Conservation (phyloP, 2,888 invertebrate genomes). For the Linnaemya tessellans region DNA sequence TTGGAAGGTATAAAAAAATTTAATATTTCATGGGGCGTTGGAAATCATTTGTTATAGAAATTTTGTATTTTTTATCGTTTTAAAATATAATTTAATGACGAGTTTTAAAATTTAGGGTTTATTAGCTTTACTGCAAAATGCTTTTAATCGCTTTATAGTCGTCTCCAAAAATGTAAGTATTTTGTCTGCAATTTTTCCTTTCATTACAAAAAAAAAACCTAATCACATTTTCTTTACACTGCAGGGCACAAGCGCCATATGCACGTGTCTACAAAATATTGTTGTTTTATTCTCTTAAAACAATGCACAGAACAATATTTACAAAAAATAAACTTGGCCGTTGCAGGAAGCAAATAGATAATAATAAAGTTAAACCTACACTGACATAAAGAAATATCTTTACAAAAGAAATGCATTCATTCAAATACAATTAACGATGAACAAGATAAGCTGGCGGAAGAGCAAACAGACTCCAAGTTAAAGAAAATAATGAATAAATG, state of each 20-base stretch:
- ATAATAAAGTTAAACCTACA: constrained; percentile 75
- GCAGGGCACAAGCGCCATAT: not conserved
- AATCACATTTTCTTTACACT: not conserved
- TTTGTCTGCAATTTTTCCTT: too few species aligned
- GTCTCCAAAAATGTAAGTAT: too few species aligned
- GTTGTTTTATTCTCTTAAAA: not conserved
- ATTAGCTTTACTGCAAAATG: too few species aligned
- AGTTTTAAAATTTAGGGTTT: too few species aligned
- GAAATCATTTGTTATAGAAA: too few species aligned
- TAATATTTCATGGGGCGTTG: too few species aligned
- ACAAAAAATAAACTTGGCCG: constrained; percentile 39
- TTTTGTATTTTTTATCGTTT: too few species aligned
- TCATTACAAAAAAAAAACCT: not conserved
- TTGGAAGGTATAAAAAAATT: too few species aligned
- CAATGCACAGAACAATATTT: constrained; percentile 34
- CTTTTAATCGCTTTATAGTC: too few species aligned
- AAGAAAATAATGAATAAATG: not conserved
- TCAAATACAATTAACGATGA: constrained; percentile 28
- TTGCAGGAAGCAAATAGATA: constrained; percentile 56
- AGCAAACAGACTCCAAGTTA: constrained; percentile 2
- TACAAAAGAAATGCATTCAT: constrained; percentile 19
- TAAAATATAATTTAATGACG: too few species aligned
- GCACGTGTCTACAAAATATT: not conserved
- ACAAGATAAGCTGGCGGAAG: constrained; percentile 33
- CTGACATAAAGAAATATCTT: constrained; percentile 20